phyloP scores from a whole-genome alignment of 2,113 vertebrate species.

The Saguinus imperator region DNA sequence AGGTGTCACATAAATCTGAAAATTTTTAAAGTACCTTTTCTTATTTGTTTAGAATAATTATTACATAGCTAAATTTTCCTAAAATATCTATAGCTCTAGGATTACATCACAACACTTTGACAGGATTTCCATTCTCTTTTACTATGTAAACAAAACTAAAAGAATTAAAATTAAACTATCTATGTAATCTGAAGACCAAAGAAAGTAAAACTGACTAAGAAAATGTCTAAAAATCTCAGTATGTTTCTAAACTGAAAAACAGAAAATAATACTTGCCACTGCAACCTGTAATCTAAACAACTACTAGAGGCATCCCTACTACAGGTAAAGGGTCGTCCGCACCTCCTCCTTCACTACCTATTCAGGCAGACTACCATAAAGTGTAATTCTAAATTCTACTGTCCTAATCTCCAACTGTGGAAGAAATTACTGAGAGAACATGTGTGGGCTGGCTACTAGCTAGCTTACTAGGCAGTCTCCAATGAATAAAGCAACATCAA shows the following conservation, averaged over 20 bases:
- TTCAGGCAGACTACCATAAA: background rate
- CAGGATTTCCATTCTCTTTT: constrained; percentile 31
- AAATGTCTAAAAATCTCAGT: background rate
- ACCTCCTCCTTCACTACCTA: background rate
- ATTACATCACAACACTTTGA: constrained; percentile 21
- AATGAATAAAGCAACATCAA: background rate
- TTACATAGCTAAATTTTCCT: constrained; percentile 2
- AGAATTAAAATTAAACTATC: constrained; percentile 13
- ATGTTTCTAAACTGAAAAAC: constrained; percentile 40
- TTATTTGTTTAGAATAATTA: constrained; percentile 51
- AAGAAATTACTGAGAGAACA: background rate
- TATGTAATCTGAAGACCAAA: constrained; percentile 3
- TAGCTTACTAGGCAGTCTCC: background rate
- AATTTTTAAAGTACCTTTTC: background rate
- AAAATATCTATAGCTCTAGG: constrained; percentile 11
- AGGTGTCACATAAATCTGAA: background rate
- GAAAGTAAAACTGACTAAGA: constrained; percentile 20
- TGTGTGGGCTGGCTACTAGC: background rate
- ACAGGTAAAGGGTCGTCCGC: background rate
- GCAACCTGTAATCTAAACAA: constrained; percentile 13
- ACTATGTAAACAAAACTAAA: constrained; percentile 11
- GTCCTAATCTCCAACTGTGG: background rate
- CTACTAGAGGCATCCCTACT: background rate
- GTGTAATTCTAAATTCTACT: background rate
- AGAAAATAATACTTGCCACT: constrained; percentile 25